Conservation (phyloP, 2,797 vertebrate genomes). For the Dryobates pubescens region DNA sequence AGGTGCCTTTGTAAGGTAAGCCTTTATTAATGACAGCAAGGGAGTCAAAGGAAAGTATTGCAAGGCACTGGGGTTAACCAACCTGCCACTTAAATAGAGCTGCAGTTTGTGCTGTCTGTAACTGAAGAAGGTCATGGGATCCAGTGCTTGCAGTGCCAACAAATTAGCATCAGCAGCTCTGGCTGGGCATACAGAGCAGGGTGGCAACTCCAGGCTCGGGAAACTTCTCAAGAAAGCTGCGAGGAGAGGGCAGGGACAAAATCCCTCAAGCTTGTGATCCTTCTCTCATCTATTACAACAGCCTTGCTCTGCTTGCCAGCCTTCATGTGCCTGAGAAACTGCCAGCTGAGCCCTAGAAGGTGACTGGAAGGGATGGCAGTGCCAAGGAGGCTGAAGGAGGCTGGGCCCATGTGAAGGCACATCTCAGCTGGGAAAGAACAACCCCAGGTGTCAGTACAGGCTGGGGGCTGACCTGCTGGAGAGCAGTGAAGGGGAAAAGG, state of each 20-base stretch:
- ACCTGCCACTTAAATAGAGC: slow-evolving; percentile 46
- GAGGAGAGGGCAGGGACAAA: not conserved
- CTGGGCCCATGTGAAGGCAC: fast-evolving
- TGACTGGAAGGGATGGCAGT: fast-evolving
- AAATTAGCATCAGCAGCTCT: slow-evolving; percentile 50
- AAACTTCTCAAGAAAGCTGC: not conserved
- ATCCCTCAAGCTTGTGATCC: not conserved
- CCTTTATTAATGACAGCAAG: slow-evolving; percentile 39
- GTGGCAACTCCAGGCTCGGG: not conserved
- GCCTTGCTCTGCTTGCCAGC: not conserved
- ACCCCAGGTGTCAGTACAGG: too few relatives aligned
- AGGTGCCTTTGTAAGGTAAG: slow-evolving; percentile 59
- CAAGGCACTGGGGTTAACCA: slow-evolving; percentile 43
- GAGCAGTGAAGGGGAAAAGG: too few relatives aligned
- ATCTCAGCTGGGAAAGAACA: fast-evolving
- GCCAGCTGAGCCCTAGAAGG: not conserved
- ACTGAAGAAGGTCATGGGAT: slow-evolving; percentile 63
- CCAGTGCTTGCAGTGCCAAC: slow-evolving; percentile 36
- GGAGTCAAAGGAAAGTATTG: slow-evolving; percentile 17
- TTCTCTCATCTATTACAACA: not conserved
- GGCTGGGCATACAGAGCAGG: slow-evolving; percentile 46
- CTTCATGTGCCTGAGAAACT: not conserved
- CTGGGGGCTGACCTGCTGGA: too few relatives aligned
- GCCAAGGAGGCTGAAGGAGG: not conserved
- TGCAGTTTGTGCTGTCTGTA: slow-evolving; percentile 68